These are phyloP conservation scores for Leucosticte australis DNA, from an alignment of 2,113 vertebrate species.

Conservation along the genomic window DNA sequence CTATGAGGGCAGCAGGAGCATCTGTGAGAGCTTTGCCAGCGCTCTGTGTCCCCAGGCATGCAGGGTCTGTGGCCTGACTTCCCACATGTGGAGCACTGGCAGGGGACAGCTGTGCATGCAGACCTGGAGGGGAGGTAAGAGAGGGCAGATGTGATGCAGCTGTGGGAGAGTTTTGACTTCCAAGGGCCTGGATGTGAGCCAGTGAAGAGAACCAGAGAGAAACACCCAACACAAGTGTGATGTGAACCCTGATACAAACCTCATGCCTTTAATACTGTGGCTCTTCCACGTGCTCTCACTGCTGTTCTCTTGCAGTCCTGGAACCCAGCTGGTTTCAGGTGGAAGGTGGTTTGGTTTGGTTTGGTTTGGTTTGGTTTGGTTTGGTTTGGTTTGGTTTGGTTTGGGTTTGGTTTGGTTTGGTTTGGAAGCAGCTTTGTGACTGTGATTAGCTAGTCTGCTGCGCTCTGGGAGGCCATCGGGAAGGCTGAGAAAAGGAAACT, in stretches of 20 bases:
- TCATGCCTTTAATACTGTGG: neutral
- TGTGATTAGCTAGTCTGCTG: neutral
- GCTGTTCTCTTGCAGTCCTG: neutral
- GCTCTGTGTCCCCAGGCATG: neutral
- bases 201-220: neutral
- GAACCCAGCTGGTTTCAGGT: neutral
- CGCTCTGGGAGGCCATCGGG: neutral
- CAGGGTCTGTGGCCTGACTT: neutral
- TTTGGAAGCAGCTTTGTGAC: neutral
- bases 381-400: neutral
- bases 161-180: neutral
- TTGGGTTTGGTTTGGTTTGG: neutral
- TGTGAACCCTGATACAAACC: neutral
- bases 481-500: neutral
- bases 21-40: neutral
- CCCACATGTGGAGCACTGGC: rapidly evolving
- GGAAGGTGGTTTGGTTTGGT: neutral
- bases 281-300: neutral
- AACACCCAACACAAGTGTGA: neutral
- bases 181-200: neutral
- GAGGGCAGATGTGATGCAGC: neutral
- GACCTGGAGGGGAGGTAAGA: neutral
- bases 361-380: no score
- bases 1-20: neutral
- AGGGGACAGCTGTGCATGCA: rapidly evolving